Percentiles rank a stretch among this genome's conserved stretches.
Evolutionary conservation across 1,140 invertebrate species (phyloP).

Genomic region (Uloborus diversus): DNA sequence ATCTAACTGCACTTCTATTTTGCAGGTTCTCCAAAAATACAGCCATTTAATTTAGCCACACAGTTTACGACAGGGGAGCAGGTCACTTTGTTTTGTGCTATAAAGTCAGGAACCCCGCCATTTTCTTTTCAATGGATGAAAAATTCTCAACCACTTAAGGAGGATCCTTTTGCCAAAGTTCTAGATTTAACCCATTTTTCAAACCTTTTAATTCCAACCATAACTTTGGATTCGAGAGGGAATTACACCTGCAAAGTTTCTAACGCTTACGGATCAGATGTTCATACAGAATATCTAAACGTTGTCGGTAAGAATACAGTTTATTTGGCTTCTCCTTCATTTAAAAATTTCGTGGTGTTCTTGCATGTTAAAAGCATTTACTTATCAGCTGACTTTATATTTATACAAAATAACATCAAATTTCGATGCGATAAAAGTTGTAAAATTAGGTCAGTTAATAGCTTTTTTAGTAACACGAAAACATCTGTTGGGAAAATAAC

Average conservation of each 20-base stretch:
- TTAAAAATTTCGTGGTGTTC: too few relatives aligned
- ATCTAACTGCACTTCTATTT: too few relatives aligned
- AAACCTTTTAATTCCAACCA: neutral
- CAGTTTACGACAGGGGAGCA: conserved; percentile 11
- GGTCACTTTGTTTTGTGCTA: neutral
- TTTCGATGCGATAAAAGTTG: too few relatives aligned
- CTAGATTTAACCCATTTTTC: conserved; percentile 20
- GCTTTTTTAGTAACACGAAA: too few relatives aligned
- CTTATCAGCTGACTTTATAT: too few relatives aligned
- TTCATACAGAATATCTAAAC: conserved; percentile 25
- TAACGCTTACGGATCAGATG: conserved; percentile 68
- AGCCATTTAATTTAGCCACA: conserved; percentile 46
- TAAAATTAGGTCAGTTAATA: too few relatives aligned
- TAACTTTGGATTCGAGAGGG: conserved; percentile 46
- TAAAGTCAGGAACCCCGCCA: conserved; percentile 13
- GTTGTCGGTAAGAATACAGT: conserved; percentile 50
- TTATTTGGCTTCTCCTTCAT: too few relatives aligned
- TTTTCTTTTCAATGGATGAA: conserved; percentile 63
- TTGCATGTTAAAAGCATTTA: too few relatives aligned
- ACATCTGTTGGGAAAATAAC: too few relatives aligned
- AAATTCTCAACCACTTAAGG: conserved; percentile 59
- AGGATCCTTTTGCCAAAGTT: neutral
- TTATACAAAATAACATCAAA: too few relatives aligned
- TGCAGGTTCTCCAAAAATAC: conserved; percentile 29
- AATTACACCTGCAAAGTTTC: conserved; percentile 69